Conservation (phyloP, 2,113 vertebrate genomes). For the Labrus mixtus region DNA sequence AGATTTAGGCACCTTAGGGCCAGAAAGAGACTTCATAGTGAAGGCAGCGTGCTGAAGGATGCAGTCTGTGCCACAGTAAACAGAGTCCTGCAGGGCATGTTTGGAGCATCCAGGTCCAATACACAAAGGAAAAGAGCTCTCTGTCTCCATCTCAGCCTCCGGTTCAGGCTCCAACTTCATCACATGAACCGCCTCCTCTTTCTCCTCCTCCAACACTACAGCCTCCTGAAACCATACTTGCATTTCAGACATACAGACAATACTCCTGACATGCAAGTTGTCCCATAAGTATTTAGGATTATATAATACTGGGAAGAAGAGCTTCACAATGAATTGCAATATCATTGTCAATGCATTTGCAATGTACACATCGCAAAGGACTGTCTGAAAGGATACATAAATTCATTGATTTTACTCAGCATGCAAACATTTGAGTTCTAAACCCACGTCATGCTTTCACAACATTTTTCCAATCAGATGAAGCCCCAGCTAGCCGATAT, state of each 20-base stretch:
- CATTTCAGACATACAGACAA: constrained; percentile 45
- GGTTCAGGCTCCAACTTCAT: constrained; percentile 36
- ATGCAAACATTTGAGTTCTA: too few relatives aligned
- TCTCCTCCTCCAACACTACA: constrained; percentile 22
- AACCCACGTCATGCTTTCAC: too few relatives aligned
- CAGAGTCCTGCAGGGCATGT: constrained; percentile 90
- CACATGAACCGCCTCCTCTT: not conserved
- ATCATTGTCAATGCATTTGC: not conserved
- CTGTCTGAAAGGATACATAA: too few relatives aligned
- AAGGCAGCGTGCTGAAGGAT: constrained; percentile 94
- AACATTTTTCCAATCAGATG: too few relatives aligned
- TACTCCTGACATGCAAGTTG: constrained; percentile 30
- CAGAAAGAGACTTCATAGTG: constrained; percentile 90
- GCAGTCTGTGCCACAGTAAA: constrained; percentile 95
- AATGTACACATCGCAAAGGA: not conserved
- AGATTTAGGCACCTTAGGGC: constrained; percentile 86
- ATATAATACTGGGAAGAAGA: not conserved
- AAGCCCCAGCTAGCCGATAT: not conserved
- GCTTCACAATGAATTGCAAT: not conserved
- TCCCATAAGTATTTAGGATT: not conserved
- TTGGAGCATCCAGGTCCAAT: constrained; percentile 91
- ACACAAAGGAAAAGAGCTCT: constrained; percentile 84
- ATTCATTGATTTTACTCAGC: too few relatives aligned
- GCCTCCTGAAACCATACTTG: constrained; percentile 77
- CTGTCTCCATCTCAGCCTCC: constrained; percentile 63